Conservation (phyloP, 2,113 vertebrate species). For the Corydoras maculifer region DNA sequence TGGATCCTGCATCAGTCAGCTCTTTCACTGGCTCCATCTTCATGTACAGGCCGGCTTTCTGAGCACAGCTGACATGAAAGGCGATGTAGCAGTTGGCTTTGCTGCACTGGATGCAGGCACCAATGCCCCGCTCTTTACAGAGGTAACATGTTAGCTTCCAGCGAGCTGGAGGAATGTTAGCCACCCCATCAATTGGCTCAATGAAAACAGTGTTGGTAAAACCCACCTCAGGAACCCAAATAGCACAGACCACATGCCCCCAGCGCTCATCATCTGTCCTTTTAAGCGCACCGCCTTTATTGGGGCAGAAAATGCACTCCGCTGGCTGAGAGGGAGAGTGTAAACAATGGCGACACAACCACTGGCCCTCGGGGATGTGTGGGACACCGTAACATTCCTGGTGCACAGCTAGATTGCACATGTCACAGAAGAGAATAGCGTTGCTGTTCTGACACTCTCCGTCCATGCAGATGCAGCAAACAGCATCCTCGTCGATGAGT, state of each 20-base stretch:
- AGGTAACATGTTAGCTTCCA: constrained; percentile 98
- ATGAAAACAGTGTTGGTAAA: constrained; percentile 97
- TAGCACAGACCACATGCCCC: constrained; percentile 94
- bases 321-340: constrained; percentile 81
- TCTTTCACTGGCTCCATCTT: constrained; percentile 93
- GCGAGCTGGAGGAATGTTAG: constrained; percentile 92
- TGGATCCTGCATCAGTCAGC: constrained; percentile 56
- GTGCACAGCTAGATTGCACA: constrained; percentile 95
- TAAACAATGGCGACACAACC: constrained; percentile 92
- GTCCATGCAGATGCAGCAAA: constrained; percentile 99
- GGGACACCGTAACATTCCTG: constrained; percentile 98
- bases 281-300: constrained; percentile 94
- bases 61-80: constrained; percentile 96
- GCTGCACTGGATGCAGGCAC: constrained; percentile 97
- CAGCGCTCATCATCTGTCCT: constrained; percentile 95
- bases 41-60: constrained; percentile 90
- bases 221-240: constrained; percentile 98
- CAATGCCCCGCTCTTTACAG: constrained; percentile 91
- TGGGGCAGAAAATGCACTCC: constrained; percentile 93
- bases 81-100: constrained; percentile 94
- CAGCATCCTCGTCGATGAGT: constrained; percentile 91
- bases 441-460: constrained; percentile 97
- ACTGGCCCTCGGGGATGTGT: constrained; percentile 95
- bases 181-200: constrained; percentile 94
- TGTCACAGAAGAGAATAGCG: constrained; percentile 94